Evolutionary conservation across 2,797 vertebrate species (phyloP), one percentile per base, ranked within the genome.

Genomic region (Hyperoplus lanceolatus): DNA sequence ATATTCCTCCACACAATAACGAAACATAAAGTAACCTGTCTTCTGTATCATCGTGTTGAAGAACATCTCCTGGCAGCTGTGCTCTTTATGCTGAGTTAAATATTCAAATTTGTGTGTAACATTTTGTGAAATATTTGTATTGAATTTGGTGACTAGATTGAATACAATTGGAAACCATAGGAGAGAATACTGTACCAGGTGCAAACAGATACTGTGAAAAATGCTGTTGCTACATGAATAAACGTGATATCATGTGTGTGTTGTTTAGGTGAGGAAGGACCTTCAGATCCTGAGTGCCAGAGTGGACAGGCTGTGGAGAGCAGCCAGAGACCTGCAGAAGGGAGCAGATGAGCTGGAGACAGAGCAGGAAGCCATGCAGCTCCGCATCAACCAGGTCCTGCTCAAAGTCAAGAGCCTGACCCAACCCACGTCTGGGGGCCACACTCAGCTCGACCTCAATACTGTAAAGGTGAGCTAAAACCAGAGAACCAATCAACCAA

Each of bases 281-380:
- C 75, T 90, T 64, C 92, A 92, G 87, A 53, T 85, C 6, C 56
- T 80, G 49, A 82, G 67, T 1, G 90, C 91, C 66, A 75, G 71
- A 14, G 74, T 70, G 39, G 90, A 92, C 80, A 43, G 67, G 53
- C 75, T 88, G 39, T 80, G 80, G 85, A 82, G 46, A 49, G 18
- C 7, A 0, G 56, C 79, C 81, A 85, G 46, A 80, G 87, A 88
- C 9, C 81, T 93, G 70, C 87, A 81, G 75, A 62, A 70, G 42
- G 80, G 29, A 1, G 43, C 82, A 29, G 70, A 78, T 59, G 81
- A 84, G 9, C 51, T 88, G 65, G 73, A 85, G 60, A n/a, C 11
- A 0, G 79, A 82, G 36, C 80, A 81, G 54, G 76, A 54, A 54
- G 29, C 29, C 42, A 13, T 79, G 66, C 70, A 75, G 67, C 41